A percentile compares a stretch with the other conserved stretches of the same genome.
Conservation (phyloP, 1,140 invertebrate genomes). For the Laodelphax striatellus region DNA sequence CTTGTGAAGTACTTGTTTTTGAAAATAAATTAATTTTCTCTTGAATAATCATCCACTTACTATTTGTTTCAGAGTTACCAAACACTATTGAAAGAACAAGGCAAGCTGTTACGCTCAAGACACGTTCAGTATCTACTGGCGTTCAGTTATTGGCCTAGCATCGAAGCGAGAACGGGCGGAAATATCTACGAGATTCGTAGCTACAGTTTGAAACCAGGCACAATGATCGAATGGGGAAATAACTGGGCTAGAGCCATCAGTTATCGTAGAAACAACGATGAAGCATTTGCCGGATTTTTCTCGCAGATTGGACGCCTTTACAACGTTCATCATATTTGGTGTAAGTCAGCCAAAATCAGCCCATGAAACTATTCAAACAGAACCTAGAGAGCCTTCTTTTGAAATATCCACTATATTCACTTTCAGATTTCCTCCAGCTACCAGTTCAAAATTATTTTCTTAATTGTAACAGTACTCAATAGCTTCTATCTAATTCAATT, state of each 20-base stretch:
- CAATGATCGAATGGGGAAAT: constrained; percentile 99
- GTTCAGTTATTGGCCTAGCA: constrained; percentile 80
- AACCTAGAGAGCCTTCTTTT: too few relatives aligned
- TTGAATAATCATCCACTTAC: too few relatives aligned
- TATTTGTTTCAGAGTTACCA: constrained; percentile 53
- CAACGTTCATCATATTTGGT: constrained; percentile 97
- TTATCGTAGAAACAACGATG: constrained; percentile 78
- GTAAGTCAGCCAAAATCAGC: too few relatives aligned
- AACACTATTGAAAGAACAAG: constrained; percentile 65
- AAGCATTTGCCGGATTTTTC: constrained; percentile 92
- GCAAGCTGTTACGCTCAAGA: constrained; percentile 71
- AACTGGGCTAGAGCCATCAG: constrained; percentile 95
- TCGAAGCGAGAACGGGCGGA: constrained; percentile 53
- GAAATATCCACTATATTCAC: too few relatives aligned
- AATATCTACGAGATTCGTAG: constrained; percentile 93
- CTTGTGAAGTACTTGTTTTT: too few relatives aligned
- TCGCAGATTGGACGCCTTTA: constrained; percentile 92
- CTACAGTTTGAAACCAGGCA: constrained; percentile 80
- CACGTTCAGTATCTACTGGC: constrained; percentile 86
- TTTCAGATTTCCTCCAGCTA: too few relatives aligned
- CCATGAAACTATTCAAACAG: too few relatives aligned
- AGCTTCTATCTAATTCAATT: too few relatives aligned
- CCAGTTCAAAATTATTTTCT: too few relatives aligned
- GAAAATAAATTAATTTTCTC: too few relatives aligned
- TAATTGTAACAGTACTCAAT: too few relatives aligned